Conservation (phyloP, 1,140 invertebrate species). For the Acyrthosiphon pisum region DNA sequence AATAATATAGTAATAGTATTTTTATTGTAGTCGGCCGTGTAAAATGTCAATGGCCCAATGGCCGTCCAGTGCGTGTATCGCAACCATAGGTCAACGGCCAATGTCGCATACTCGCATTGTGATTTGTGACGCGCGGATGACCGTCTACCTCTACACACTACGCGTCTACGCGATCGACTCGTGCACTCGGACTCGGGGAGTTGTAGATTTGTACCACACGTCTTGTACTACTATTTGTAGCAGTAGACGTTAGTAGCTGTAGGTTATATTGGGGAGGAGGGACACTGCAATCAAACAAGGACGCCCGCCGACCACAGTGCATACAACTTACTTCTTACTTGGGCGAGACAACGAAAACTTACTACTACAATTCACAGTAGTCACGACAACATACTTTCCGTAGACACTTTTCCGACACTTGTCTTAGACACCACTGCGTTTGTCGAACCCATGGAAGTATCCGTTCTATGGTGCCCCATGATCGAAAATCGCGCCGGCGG, state of each 20-base stretch:
- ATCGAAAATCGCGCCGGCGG: neutral
- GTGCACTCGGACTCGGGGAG: neutral
- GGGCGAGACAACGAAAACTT: neutral
- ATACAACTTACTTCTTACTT: neutral
- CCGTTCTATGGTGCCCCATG: too few species aligned
- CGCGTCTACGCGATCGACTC: neutral
- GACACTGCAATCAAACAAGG: neutral
- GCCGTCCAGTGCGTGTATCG: neutral
- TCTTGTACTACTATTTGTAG: neutral
- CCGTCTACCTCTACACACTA: neutral
- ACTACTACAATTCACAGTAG: too few species aligned
- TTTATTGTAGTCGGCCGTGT: neutral
- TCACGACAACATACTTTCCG: neutral
- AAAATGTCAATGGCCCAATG: conserved; percentile 14
- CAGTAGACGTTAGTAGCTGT: neutral
- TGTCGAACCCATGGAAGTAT: neutral
- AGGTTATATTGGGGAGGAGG: neutral
- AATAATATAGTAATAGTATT: neutral
- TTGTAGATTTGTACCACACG: too few species aligned
- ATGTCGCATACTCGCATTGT: neutral
- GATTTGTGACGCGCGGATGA: neutral
- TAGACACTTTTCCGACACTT: neutral
- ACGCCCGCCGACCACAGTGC: neutral
- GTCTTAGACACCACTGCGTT: neutral
- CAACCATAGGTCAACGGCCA: neutral